phyloP scores from a whole-genome alignment of 2,797 vertebrate genomes.

The Cryptoprocta ferox region DNA sequence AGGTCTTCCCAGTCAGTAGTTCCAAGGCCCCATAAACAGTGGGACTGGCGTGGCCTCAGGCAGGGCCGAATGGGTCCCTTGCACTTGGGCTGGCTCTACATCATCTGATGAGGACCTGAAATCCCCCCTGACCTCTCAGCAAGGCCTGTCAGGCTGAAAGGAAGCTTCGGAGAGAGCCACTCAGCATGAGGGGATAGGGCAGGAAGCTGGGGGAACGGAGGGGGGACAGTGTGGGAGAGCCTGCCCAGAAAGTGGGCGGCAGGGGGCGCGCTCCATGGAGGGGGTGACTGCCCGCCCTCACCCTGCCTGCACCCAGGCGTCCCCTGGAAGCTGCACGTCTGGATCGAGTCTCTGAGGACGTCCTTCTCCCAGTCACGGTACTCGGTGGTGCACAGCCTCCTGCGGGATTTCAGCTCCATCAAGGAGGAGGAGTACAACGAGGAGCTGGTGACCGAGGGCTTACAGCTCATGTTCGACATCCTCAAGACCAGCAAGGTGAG shows the following conservation, averaged over 20 bases:
- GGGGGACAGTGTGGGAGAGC: neutral
- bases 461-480: slow-evolving; percentile 95
- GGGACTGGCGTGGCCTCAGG: neutral
- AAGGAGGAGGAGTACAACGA: slow-evolving; percentile 96
- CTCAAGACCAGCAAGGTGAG: slow-evolving; percentile 94
- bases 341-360: slow-evolving; percentile 95
- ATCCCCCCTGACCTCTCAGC: neutral
- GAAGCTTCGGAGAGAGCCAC: neutral
- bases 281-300: neutral
- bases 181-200: accelerated
- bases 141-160: neutral
- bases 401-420: slow-evolving; percentile 94
- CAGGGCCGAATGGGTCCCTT: neutral
- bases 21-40: no score
- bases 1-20: neutral
- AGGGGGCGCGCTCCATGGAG: accelerated
- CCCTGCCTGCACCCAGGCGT: slow-evolving; percentile 87
- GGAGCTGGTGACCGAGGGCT: slow-evolving; percentile 92
- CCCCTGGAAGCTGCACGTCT: slow-evolving; percentile 97
- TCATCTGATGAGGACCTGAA: neutral
- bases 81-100: neutral
- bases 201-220: no score
- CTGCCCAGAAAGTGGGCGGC: accelerated
- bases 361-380: slow-evolving; percentile 94
- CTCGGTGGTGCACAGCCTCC: slow-evolving; percentile 92